phyloP scores from a whole-genome alignment of 2,113 vertebrate genomes.

The Zosterops hypoxanthus region DNA sequence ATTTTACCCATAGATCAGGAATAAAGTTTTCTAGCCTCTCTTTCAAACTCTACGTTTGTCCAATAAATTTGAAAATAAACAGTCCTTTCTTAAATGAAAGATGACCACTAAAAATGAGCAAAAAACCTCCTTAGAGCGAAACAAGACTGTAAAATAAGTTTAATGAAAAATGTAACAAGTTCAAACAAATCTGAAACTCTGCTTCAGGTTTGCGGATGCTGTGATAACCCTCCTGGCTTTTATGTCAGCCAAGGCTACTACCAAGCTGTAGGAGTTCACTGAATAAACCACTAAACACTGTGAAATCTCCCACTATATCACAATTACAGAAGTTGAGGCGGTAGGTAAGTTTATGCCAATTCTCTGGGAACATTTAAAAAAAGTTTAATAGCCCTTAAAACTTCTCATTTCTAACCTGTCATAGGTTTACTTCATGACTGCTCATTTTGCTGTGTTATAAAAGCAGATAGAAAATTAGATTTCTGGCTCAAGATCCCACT shows the following conservation, averaged over 20 bases:
- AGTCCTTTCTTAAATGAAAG: neutral
- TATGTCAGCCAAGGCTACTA: neutral
- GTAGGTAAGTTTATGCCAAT: constrained; percentile 19
- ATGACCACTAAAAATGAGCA: neutral
- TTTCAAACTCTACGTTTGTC: neutral
- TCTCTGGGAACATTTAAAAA: constrained; percentile 29
- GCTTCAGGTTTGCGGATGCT: neutral
- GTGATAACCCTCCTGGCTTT: neutral
- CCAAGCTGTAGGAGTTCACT: neutral
- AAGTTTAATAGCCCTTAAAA: constrained; percentile 54
- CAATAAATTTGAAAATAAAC: neutral
- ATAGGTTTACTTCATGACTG: constrained; percentile 14
- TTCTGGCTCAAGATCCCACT: constrained; percentile 8
- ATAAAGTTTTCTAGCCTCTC: neutral
- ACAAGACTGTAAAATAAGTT: neutral
- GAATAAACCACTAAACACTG: neutral
- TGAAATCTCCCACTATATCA: neutral
- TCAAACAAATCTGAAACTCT: neutral
- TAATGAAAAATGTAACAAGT: neutral
- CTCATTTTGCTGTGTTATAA: constrained; percentile 42
- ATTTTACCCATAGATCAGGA: neutral
- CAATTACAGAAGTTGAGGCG: constrained; percentile 10
- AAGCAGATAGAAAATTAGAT: constrained; percentile 13
- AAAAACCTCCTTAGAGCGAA: neutral
- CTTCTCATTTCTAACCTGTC: constrained; percentile 56